These are phyloP conservation scores for Arvicanthis niloticus DNA, from an alignment of 2,113 vertebrate species.

Conservation along the genomic window DNA sequence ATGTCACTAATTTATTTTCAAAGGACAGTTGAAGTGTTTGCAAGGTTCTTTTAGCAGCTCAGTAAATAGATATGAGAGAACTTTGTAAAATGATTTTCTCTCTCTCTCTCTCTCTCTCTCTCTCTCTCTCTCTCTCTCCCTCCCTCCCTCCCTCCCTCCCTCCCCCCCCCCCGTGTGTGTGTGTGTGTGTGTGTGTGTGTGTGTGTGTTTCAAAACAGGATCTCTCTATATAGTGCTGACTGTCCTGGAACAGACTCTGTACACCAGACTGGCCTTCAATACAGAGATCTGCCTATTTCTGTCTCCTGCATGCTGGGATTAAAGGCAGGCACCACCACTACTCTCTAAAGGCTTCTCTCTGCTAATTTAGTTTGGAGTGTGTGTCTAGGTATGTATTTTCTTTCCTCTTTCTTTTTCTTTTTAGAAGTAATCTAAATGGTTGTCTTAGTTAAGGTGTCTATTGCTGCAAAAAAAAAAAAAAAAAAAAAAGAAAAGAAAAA, in stretches of 20 bases:
- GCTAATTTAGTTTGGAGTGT: neutral
- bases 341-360: neutral
- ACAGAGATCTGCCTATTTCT: neutral
- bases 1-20: neutral
- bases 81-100: neutral
- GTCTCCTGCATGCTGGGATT: neutral
- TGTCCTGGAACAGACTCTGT: neutral
- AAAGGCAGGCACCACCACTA: neutral
- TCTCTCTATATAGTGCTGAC: neutral
- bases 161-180: no score
- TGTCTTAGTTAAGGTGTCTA: neutral
- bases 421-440: neutral
- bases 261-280: neutral
- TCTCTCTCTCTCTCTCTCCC: no score
- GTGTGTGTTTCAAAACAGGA: neutral
- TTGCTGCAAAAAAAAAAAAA: neutral
- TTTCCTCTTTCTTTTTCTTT: neutral
- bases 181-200: no score
- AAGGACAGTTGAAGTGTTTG: neutral
- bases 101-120: no score
- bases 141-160: no score
- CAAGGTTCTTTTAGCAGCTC: neutral
- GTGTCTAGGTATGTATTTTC: no score
- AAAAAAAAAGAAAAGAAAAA: no score
- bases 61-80: neutral